These are phyloP conservation scores for Brassicogethes aeneus DNA, from an alignment of 2,888 invertebrate genomes.

Conservation along the genomic window DNA sequence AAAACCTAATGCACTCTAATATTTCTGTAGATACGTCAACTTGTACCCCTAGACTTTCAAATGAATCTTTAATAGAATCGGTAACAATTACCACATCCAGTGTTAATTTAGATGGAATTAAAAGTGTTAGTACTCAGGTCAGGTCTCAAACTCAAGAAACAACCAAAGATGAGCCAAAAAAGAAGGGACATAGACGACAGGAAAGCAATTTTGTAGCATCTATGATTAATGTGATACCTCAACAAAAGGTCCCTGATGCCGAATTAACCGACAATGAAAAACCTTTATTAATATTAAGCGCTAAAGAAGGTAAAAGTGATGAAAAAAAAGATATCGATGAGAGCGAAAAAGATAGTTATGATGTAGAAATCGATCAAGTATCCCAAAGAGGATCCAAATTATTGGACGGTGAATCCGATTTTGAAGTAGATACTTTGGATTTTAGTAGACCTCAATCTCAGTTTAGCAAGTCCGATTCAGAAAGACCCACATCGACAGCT, in stretches of 20 bases:
- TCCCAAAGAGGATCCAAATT: constrained; percentile 30
- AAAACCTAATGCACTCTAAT: constrained; percentile 24
- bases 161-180: constrained; percentile 31
- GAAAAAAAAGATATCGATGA: constrained; percentile 43
- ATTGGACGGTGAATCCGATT: constrained; percentile 28
- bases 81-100: constrained; percentile 46
- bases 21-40: constrained; percentile 36
- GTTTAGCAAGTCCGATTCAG: constrained; percentile 35
- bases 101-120: constrained; percentile 42
- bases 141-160: constrained; percentile 40
- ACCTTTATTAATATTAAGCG: constrained; percentile 32
- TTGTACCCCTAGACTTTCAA: constrained; percentile 29
- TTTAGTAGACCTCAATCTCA: constrained; percentile 26
- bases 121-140: constrained; percentile 48
- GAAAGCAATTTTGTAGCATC: constrained; percentile 38
- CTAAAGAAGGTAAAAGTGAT: constrained; percentile 40
- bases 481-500: constrained; percentile 34
- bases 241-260: constrained; percentile 27
- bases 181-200: constrained; percentile 47
- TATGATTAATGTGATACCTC: constrained; percentile 21
- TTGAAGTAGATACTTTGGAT: constrained; percentile 19
- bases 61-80: constrained; percentile 36
- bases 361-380: constrained; percentile 42
- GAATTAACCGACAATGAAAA: constrained; percentile 38
- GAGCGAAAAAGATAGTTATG: constrained; percentile 35